Base-by-base conservation (phyloP, 1,140 invertebrate genomes). In the Pararge aegeria region DNA sequence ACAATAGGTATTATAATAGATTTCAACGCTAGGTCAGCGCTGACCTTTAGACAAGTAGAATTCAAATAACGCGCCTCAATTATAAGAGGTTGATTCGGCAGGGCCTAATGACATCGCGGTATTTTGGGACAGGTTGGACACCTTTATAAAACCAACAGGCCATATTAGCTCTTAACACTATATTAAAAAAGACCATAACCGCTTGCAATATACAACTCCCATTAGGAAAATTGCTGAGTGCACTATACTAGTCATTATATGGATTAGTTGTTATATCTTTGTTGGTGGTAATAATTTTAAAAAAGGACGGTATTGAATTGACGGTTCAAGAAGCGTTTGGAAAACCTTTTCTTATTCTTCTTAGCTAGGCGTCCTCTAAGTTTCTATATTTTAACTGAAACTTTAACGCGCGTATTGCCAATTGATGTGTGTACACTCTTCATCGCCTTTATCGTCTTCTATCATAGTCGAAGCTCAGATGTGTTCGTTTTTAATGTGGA, bases 21-120 rank as follows among this genome's bases (percentile, higher is more conserved):
- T n/a, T n/a, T n/a, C n/a, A n/a, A n/a, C n/a, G n/a, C n/a, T n/a
- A n/a, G 20, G 24, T 55, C n/a, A 30, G 42, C 15, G 40, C 46
- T 46, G 38, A 46, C 24, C 24, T 27, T 48, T 40, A 42, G 24
- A 21, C 12, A 29, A 55, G 15, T 46, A 55, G 53, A 55, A 55
- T 55, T 55, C 53, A 55, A 55, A 55, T 55, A 55, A 46, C 55
- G 55, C 24, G 29, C 44, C 46, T 29, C 44, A 56, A 56, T 56
- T 56, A 56, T 49, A 49, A 48, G 40, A 55, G 53, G 24, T 55
- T 46, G 16, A 55, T 46, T 46, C 27, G 24, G 42, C 13, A 20
- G 53, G 27, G 53, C 42, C 42, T 55, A 55, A 55, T 44, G 53
- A 55, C 24, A 38, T 16, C 21, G 27, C 19, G 55, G 53, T 44